Conservation (phyloP, 2,888 invertebrate genomes). For the Ferrisia virgata region DNA sequence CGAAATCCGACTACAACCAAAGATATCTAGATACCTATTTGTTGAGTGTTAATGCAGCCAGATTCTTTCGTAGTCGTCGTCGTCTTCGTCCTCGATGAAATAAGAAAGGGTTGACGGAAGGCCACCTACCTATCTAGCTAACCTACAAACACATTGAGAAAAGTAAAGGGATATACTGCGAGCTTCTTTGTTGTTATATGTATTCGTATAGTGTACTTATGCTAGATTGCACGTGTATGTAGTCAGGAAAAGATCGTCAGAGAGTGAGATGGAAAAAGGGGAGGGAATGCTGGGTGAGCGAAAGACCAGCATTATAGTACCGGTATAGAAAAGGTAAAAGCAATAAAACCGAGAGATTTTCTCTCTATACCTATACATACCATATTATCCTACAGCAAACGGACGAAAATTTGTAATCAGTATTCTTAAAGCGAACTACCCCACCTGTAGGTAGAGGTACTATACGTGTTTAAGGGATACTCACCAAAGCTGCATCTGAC, state of each 20-base stretch:
- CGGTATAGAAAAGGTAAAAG: neutral
- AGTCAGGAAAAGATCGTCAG: neutral
- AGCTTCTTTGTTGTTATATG: neutral
- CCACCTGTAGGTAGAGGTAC: neutral
- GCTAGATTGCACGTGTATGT: neutral
- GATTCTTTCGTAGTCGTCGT: neutral
- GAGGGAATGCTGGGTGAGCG: neutral
- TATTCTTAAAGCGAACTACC: neutral
- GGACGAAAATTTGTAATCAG: neutral
- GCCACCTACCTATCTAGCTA: too few species aligned
- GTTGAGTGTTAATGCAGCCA: slow-evolving; percentile 21
- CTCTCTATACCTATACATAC: neutral
- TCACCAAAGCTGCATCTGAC: too few species aligned
- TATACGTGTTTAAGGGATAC: neutral
- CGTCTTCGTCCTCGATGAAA: neutral
- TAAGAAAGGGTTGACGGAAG: neutral
- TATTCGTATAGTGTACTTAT: too few species aligned
- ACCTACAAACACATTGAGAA: neutral
- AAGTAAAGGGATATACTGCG: neutral
- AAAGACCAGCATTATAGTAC: neutral
- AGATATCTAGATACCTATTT: neutral
- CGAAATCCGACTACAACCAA: neutral
- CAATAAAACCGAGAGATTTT: slow-evolving; percentile 8
- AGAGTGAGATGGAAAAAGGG: neutral
- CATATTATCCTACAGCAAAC: too few species aligned